Conservation (phyloP, 2,888 invertebrate species). For the Choreutis nemorana region DNA sequence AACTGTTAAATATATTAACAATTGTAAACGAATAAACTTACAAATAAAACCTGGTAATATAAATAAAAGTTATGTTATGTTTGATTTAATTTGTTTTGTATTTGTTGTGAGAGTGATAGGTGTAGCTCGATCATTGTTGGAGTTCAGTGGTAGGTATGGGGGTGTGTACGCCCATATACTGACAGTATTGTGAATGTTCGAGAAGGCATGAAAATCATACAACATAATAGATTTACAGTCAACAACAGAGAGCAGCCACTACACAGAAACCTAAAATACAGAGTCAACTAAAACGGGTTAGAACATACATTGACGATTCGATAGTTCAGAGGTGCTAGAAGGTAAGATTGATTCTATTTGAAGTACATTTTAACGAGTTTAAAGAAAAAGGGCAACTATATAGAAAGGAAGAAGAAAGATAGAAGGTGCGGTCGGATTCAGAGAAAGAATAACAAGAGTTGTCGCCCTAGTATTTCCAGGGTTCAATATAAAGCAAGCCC, state of each 20-base stretch:
- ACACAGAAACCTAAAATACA: slow-evolving; percentile 61
- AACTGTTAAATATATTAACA: too few species aligned
- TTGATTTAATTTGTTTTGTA: slow-evolving; percentile 38
- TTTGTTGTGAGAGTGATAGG: slow-evolving; percentile 60
- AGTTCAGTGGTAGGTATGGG: slow-evolving; percentile 58
- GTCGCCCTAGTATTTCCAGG: slow-evolving; percentile 33
- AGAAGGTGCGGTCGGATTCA: slow-evolving; percentile 40
- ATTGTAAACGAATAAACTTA: too few species aligned
- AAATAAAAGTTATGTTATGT: background rate
- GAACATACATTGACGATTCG: slow-evolving; percentile 32
- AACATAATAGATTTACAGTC: slow-evolving; percentile 63
- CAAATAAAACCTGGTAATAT: slow-evolving; percentile 1
- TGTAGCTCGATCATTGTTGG: slow-evolving; percentile 60
- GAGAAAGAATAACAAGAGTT: slow-evolving; percentile 27
- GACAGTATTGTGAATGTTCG: slow-evolving; percentile 64
- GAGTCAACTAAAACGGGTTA: slow-evolving; percentile 53
- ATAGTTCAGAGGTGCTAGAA: slow-evolving; percentile 2
- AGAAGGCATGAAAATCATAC: slow-evolving; percentile 65
- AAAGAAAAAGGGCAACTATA: slow-evolving; percentile 11
- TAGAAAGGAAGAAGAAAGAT: slow-evolving; percentile 32
- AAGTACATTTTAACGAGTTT: background rate
- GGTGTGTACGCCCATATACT: slow-evolving; percentile 57
- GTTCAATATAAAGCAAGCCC: slow-evolving; percentile 58
- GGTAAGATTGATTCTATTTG: background rate
- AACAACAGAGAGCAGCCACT: slow-evolving; percentile 68